These are phyloP conservation scores for Seriola rivoliana DNA, from an alignment of 2,113 vertebrate species.

Conservation along the genomic window DNA sequence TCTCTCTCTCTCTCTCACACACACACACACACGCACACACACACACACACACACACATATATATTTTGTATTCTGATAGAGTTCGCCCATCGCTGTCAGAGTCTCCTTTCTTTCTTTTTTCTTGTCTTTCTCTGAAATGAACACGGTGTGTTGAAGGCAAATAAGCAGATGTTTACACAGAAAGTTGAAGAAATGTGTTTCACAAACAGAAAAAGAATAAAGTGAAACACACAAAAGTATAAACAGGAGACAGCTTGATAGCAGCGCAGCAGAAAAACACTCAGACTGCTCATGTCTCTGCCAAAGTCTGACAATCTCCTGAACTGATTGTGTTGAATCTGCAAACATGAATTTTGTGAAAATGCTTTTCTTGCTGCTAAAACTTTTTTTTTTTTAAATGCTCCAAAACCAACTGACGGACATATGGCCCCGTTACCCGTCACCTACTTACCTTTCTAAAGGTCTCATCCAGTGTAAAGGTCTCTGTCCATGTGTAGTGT, in stretches of 20 bases:
- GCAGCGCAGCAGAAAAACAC: too few relatives aligned
- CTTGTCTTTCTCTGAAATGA: slow-evolving; percentile 14
- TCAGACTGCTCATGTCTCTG: too few relatives aligned
- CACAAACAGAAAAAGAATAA: neutral
- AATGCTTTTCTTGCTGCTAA: too few relatives aligned
- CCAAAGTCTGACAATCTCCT: too few relatives aligned
- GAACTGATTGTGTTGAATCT: too few relatives aligned
- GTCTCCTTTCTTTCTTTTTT: slow-evolving; percentile 5
- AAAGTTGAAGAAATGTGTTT: neutral
- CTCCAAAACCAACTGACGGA: too few relatives aligned
- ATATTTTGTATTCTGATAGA: slow-evolving; percentile 26
- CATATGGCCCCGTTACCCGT: too few relatives aligned
- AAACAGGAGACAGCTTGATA: neutral
- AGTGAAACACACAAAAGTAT: neutral
- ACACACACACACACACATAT: slow-evolving; percentile 15
- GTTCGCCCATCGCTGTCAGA: slow-evolving; percentile 15
- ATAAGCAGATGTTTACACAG: neutral
- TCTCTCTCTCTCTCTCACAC: neutral
- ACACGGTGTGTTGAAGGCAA: neutral
- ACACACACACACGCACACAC: slow-evolving; percentile 6
- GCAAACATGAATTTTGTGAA: too few relatives aligned
- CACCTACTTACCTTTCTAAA: too few relatives aligned
- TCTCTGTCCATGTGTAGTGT: too few relatives aligned
- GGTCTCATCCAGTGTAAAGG: too few relatives aligned
- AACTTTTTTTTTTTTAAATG: too few relatives aligned